These are phyloP conservation scores for Sialis lutaria DNA, from an alignment of 2,888 invertebrate species.

Conservation along the genomic window DNA sequence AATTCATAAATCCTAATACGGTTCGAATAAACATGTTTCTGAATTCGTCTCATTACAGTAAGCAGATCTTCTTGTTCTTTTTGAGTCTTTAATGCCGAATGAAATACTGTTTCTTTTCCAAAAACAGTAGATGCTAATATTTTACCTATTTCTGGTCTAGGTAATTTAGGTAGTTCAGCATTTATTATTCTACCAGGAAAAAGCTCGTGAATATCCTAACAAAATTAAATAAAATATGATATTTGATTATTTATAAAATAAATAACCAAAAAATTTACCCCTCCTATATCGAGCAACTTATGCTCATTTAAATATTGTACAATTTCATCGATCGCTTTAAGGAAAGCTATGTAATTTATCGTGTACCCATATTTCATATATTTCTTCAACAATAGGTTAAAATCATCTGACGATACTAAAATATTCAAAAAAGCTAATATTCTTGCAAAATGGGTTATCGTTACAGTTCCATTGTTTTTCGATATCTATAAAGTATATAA, in stretches of 20 bases:
- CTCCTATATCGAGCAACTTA: slow-evolving; percentile 33
- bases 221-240: not conserved
- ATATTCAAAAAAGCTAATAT: slow-evolving; percentile 55
- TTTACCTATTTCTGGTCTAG: slow-evolving; percentile 44
- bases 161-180: slow-evolving; percentile 48
- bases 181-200: slow-evolving; percentile 49
- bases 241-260: not conserved
- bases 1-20: slow-evolving; percentile 49
- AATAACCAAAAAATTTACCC: slow-evolving; percentile 23
- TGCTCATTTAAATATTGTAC: slow-evolving; percentile 37
- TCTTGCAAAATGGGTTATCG: slow-evolving; percentile 58
- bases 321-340: slow-evolving; percentile 47
- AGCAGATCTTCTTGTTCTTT: slow-evolving; percentile 32
- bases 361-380: slow-evolving; percentile 62
- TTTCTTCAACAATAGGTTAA: slow-evolving; percentile 51
- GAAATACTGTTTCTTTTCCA: slow-evolving; percentile 34
- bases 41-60: slow-evolving; percentile 43
- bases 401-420: slow-evolving; percentile 50
- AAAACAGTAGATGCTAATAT: slow-evolving; percentile 32
- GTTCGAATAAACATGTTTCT: slow-evolving; percentile 44
- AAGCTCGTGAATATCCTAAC: slow-evolving; percentile 30
- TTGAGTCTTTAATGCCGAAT: slow-evolving; percentile 34
- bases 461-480: slow-evolving; percentile 56
- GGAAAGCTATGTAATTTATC: slow-evolving; percentile 60
- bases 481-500: slow-evolving; percentile 35